Conservation (phyloP, 2,113 vertebrate genomes). For the Xyrauchen texanus region DNA sequence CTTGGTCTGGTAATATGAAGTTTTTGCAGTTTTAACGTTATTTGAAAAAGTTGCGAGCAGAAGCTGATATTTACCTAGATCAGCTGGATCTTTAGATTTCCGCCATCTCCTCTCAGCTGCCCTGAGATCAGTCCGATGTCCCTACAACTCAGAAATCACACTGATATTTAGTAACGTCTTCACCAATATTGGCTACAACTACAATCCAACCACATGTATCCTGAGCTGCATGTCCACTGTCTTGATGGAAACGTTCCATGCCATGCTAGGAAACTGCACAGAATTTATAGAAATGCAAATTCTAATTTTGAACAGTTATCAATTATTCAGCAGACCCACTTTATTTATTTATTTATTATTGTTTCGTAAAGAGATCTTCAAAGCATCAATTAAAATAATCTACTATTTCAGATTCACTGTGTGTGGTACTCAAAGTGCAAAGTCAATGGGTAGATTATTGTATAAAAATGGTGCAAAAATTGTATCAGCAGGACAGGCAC, state of each 20-base stretch:
- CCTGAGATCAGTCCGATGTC: too few species aligned
- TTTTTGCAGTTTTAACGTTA: too few species aligned
- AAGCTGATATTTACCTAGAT: too few species aligned
- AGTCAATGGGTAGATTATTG: conserved; percentile 8
- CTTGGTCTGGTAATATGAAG: too few species aligned
- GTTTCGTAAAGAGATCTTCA: conserved; percentile 16
- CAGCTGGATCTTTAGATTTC: too few species aligned
- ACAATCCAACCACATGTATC: conserved; percentile 28
- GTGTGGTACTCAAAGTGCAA: background rate
- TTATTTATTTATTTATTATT: background rate
- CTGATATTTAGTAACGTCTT: conserved; percentile 11
- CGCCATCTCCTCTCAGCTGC: too few species aligned
- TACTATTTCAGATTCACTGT: conserved; percentile 29
- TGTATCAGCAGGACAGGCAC: background rate
- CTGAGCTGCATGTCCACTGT: background rate
- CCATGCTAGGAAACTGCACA: background rate
- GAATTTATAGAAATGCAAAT: too few species aligned
- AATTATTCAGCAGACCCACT: background rate
- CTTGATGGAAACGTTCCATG: background rate
- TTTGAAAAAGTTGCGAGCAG: too few species aligned
- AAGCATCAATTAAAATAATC: conserved; percentile 24
- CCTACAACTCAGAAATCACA: background rate
- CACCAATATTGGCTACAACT: conserved; percentile 32
- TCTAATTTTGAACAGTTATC: too few species aligned
- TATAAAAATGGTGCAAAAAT: background rate